A percentile compares a stretch with the other conserved stretches of the same genome.
Evolutionary conservation across 2,888 invertebrate species (phyloP).

Genomic region (Thymelicus acteon): DNA sequence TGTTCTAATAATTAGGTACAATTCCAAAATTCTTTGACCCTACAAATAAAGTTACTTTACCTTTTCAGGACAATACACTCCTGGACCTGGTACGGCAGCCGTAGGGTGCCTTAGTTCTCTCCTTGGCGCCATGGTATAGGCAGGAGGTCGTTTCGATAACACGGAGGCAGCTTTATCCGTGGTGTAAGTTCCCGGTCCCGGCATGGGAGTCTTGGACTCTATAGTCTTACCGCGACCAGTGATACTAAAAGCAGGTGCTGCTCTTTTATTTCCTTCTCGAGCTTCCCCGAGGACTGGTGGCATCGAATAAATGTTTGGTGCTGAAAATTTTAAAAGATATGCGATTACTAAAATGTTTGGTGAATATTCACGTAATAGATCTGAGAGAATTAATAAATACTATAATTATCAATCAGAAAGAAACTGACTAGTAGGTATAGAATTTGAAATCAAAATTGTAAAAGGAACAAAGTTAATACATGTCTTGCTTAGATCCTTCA

Average conservation of each 20-base stretch:
- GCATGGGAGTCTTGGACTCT: constrained; percentile 80
- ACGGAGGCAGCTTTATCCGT: constrained; percentile 83
- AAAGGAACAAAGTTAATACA: background rate
- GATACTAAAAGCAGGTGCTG: constrained; percentile 95
- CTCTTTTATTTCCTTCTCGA: constrained; percentile 83
- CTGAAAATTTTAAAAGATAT: constrained; percentile 75
- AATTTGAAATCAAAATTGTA: background rate
- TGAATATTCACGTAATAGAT: too few species aligned
- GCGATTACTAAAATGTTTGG: background rate
- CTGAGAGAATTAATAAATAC: background rate
- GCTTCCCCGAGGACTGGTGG: constrained; percentile 89
- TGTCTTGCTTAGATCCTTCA: background rate
- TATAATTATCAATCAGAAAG: background rate
- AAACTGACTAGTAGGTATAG: background rate
- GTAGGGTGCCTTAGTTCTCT: constrained; percentile 69
- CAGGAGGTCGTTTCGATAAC: constrained; percentile 86
- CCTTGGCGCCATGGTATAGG: constrained; percentile 92
- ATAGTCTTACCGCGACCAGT: constrained; percentile 90
- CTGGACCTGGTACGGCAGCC: constrained; percentile 83
- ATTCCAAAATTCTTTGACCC: background rate
- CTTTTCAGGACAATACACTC: constrained; percentile 88
- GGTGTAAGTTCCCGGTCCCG: constrained; percentile 93
- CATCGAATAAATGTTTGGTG: constrained; percentile 95
- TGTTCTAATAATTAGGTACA: background rate
- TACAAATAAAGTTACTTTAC: constrained; percentile 48